These are phyloP conservation scores for Mustela nigripes DNA, from an alignment of 2,113 vertebrate genomes.

Conservation along the genomic window DNA sequence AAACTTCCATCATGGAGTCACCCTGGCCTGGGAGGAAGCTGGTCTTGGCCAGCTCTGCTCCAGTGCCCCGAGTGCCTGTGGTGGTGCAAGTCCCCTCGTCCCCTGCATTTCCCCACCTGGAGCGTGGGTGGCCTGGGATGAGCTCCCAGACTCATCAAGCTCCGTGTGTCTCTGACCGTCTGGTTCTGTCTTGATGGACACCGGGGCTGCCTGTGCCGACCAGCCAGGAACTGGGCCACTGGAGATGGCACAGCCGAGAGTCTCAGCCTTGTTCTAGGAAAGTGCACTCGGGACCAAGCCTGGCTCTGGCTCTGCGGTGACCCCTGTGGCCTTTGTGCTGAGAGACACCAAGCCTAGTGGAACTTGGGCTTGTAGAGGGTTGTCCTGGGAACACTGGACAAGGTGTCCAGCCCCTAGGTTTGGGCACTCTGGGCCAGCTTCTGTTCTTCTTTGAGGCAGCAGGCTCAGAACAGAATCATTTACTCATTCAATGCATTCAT, in stretches of 20 bases:
- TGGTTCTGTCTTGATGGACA: neutral
- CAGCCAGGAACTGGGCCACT: neutral
- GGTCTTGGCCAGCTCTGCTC: no score
- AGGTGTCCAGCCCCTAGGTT: neutral
- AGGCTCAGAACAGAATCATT: accelerated
- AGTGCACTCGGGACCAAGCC: accelerated
- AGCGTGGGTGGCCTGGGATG: neutral
- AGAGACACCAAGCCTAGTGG: neutral
- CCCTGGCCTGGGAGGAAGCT: neutral
- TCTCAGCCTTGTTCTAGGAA: neutral
- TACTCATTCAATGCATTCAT: neutral
- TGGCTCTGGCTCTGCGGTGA: accelerated
- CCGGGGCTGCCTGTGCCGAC: neutral
- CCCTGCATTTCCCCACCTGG: neutral
- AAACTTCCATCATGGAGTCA: accelerated
- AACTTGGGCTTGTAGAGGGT: neutral
- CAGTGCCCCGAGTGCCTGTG: neutral
- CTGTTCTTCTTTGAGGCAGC: neutral
- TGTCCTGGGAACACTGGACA: neutral
- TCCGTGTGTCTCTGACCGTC: neutral
- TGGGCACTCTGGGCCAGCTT: neutral
- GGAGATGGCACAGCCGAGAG: accelerated
- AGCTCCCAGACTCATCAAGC: neutral
- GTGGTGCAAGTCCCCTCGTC: accelerated
- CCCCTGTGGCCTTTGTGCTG: neutral